Percentiles rank a stretch among this genome's conserved stretches.
Evolutionary conservation across 2,888 invertebrate species (phyloP).

Genomic region (Dolichomitus sp.): DNA sequence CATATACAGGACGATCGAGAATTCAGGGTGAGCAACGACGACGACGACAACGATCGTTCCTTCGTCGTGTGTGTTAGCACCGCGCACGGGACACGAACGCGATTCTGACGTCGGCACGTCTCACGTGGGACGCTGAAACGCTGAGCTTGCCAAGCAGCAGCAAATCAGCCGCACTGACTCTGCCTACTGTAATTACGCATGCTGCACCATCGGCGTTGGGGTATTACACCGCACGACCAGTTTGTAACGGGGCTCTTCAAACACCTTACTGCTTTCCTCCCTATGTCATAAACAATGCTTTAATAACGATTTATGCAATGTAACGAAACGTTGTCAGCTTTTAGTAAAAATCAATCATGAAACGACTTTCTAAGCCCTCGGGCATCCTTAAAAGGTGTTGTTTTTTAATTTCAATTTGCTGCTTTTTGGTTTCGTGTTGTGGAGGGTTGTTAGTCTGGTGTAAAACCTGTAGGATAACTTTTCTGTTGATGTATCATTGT

Average conservation of each 20-base stretch:
- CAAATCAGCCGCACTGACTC: constrained; percentile 36
- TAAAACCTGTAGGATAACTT: neutral
- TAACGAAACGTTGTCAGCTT: neutral
- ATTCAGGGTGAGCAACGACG: constrained; percentile 56
- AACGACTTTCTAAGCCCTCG: neutral
- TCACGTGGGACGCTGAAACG: constrained; percentile 23
- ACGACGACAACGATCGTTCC: constrained; percentile 30
- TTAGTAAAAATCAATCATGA: neutral
- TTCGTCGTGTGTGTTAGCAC: neutral
- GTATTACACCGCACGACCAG: constrained; percentile 7
- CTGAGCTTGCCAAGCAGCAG: neutral
- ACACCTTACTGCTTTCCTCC: neutral
- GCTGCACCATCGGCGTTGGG: neutral
- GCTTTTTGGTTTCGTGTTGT: too few species aligned
- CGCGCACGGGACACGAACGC: constrained; percentile 45
- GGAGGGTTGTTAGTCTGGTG: neutral
- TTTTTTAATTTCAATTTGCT: neutral
- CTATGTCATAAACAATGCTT: constrained; percentile 1
- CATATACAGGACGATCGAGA: constrained; percentile 51
- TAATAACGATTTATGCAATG: neutral
- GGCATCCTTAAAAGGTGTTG: neutral
- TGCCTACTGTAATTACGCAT: constrained; percentile 47
- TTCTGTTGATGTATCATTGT: neutral
- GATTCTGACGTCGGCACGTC: constrained; percentile 13
- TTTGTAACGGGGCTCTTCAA: neutral